Evolutionary conservation across 2,113 vertebrate species (phyloP).

Genomic region (Macaca mulatta): DNA sequence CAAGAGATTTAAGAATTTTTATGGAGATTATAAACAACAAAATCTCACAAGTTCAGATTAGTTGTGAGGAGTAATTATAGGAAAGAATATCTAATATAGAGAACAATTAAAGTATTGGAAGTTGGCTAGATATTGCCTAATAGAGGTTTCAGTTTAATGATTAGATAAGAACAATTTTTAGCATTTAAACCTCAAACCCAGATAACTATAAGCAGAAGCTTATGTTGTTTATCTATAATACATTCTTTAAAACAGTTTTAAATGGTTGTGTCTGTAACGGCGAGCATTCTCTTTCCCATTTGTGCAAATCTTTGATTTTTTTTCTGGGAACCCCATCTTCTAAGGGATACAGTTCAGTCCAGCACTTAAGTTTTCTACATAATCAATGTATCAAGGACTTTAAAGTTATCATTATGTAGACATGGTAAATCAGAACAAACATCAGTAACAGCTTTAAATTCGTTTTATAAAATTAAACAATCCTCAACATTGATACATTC

Average conservation of each 20-base stretch:
- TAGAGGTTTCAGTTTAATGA: neutral
- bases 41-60: neutral
- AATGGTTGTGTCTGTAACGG: neutral
- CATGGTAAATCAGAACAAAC: neutral
- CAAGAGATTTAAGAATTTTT: neutral
- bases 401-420: conserved; percentile 7
- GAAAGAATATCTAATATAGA: neutral
- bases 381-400: neutral
- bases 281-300: neutral
- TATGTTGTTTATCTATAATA: neutral
- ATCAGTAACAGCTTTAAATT: conserved; percentile 10
- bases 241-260: neutral
- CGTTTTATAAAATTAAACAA: neutral
- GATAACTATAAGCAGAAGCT: neutral
- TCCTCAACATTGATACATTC: neutral
- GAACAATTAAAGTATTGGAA: neutral
- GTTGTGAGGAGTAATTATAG: neutral
- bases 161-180: conserved; percentile 35
- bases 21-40: neutral
- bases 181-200: neutral
- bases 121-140: neutral
- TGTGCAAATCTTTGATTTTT: neutral
- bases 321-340: neutral
- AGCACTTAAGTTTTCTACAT: neutral
- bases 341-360: neutral